Percentiles rank a stretch among this genome's conserved stretches.
Conservation (phyloP, 1,140 invertebrate species). For the Holcopasites calliopsidis region DNA sequence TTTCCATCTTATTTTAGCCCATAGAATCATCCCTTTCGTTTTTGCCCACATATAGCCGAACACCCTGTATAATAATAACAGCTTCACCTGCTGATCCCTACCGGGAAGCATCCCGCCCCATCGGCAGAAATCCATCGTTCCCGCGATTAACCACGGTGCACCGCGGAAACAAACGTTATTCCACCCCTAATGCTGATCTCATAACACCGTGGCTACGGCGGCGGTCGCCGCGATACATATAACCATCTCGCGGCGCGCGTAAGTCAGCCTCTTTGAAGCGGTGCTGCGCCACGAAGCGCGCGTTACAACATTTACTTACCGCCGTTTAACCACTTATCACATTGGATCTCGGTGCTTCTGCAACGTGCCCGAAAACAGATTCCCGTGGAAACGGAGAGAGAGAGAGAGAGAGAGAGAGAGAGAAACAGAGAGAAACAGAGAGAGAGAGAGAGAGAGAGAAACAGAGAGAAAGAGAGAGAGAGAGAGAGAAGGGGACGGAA, state of each 20-base stretch:
- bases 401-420: too few relatives aligned
- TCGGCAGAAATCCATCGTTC: neutral
- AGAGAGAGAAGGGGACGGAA: neutral
- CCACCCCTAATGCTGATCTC: conserved; percentile 49
- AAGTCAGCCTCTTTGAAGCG: conserved; percentile 45
- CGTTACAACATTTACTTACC: conserved; percentile 65
- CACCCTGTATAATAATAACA: neutral
- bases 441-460: neutral
- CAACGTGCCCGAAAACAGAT: conserved; percentile 61
- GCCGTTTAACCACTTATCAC: conserved; percentile 68
- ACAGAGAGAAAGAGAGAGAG: neutral
- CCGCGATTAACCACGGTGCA: neutral
- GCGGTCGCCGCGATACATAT: conserved; percentile 44
- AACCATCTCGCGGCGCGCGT: conserved; percentile 43
- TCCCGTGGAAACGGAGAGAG: conserved; percentile 11
- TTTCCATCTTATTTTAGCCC: too few relatives aligned
- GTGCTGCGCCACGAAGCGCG: neutral
- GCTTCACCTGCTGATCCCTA: neutral
- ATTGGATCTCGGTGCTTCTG: conserved; percentile 55
- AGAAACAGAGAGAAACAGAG: too few relatives aligned
- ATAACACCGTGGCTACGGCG: conserved; percentile 33
- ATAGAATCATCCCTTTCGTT: too few relatives aligned
- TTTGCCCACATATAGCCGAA: too few relatives aligned
- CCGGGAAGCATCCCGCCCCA: neutral
- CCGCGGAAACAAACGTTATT: conserved; percentile 18